Conservation (phyloP, 2,888 invertebrate genomes). For the Kuschelorhynchus macadamiae region DNA sequence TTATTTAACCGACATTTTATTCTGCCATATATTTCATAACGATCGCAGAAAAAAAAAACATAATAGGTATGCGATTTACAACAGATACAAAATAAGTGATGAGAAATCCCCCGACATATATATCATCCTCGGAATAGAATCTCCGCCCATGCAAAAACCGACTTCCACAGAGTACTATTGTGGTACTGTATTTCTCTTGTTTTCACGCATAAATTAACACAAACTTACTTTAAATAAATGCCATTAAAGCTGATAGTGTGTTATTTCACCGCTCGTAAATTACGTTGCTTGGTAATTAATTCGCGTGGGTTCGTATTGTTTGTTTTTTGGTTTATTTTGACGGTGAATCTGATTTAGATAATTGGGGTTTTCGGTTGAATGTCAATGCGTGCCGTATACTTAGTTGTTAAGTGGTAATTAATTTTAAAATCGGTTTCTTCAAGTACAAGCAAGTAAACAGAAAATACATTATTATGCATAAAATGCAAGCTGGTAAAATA, state of each 20-base stretch:
- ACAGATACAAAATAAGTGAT: too few species aligned
- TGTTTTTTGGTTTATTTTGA: slow-evolving; percentile 42
- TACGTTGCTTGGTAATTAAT: slow-evolving; percentile 47
- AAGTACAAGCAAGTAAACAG: too few species aligned
- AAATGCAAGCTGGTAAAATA: too few species aligned
- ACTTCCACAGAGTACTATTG: slow-evolving; percentile 23
- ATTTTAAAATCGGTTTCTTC: background rate
- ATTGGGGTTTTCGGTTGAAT: slow-evolving; percentile 24
- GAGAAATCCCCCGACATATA: background rate
- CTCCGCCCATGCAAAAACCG: slow-evolving; percentile 14
- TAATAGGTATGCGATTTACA: too few species aligned
- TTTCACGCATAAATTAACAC: slow-evolving; percentile 47
- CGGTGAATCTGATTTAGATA: slow-evolving; percentile 35
- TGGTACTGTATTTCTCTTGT: slow-evolving; percentile 33
- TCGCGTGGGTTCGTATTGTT: slow-evolving; percentile 45
- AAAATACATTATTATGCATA: too few species aligned
- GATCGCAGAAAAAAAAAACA: too few species aligned
- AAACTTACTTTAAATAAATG: slow-evolving; percentile 48
- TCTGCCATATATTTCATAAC: too few species aligned
- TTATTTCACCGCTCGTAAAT: slow-evolving; percentile 49
- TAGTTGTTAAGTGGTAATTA: slow-evolving; percentile 4
- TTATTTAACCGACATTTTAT: too few species aligned
- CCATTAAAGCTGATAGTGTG: slow-evolving; percentile 46
- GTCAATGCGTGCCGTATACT: slow-evolving; percentile 15
- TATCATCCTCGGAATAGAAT: background rate